Evolutionary conservation across 2,113 vertebrate genomes (phyloP).

Genomic region (Nipponia nippon): DNA sequence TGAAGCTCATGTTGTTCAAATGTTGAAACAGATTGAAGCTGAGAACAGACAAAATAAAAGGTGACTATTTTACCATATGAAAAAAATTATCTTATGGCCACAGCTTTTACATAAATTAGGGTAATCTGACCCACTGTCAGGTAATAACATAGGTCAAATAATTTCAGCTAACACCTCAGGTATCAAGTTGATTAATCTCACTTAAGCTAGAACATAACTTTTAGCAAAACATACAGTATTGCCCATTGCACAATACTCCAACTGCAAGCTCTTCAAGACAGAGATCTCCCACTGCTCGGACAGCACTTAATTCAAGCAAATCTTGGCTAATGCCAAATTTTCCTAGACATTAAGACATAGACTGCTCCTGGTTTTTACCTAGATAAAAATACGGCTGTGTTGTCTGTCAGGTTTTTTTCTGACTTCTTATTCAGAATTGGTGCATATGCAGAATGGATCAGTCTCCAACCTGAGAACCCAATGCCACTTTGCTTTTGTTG

Average conservation of each 20-base stretch:
- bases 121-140: background rate
- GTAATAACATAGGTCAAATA: background rate
- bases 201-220: background rate
- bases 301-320: background rate
- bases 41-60: background rate
- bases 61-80: background rate
- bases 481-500: background rate
- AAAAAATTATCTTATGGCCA: background rate
- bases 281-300: background rate
- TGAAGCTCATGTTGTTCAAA: background rate
- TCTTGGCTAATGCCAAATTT: background rate
- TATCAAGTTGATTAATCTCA: background rate
- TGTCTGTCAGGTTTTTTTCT: background rate
- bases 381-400: background rate
- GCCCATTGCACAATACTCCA: background rate
- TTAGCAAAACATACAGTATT: background rate
- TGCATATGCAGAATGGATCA: fast-evolving
- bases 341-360: background rate
- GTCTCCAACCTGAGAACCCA: background rate
- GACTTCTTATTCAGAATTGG: background rate
- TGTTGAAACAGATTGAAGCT: background rate
- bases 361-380: background rate
- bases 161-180: background rate
- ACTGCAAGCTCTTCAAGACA: background rate
- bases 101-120: background rate